These are phyloP conservation scores for Candidula unifasciata DNA, from an alignment of 2,888 invertebrate species.

Conservation along the genomic window DNA sequence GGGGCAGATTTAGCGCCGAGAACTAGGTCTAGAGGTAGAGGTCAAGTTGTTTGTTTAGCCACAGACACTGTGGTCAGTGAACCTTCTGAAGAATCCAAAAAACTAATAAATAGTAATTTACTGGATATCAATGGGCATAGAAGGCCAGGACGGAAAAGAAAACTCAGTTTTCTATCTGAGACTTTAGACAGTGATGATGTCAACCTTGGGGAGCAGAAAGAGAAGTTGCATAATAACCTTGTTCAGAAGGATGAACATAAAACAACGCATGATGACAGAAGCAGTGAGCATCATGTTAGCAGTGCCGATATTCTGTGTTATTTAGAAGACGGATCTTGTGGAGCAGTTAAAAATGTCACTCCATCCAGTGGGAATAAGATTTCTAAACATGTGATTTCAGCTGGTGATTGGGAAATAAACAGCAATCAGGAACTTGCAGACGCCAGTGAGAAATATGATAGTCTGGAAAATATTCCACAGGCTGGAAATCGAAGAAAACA, in stretches of 20 bases:
- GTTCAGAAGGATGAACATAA: background rate
- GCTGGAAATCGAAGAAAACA: background rate
- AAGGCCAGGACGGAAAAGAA: background rate
- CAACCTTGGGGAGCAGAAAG: background rate
- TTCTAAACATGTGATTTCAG: background rate
- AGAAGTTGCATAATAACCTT: background rate
- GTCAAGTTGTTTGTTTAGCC: background rate
- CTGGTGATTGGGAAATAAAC: background rate
- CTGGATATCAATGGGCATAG: background rate
- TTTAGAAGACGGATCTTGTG: conserved; percentile 55
- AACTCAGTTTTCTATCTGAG: background rate
- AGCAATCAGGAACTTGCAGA: background rate
- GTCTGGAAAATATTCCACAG: background rate
- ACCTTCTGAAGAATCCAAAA: background rate
- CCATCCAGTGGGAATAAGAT: background rate
- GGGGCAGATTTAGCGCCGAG: background rate
- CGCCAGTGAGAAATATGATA: background rate
- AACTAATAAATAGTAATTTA: background rate
- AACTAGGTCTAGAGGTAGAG: background rate
- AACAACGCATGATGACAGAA: background rate
- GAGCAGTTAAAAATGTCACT: background rate
- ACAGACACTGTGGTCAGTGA: background rate
- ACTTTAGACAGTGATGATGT: background rate
- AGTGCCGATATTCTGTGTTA: conserved; percentile 32
- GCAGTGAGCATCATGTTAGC: background rate